phyloP scores from a whole-genome alignment of 2,888 invertebrate genomes.

The Thumatha senex region DNA sequence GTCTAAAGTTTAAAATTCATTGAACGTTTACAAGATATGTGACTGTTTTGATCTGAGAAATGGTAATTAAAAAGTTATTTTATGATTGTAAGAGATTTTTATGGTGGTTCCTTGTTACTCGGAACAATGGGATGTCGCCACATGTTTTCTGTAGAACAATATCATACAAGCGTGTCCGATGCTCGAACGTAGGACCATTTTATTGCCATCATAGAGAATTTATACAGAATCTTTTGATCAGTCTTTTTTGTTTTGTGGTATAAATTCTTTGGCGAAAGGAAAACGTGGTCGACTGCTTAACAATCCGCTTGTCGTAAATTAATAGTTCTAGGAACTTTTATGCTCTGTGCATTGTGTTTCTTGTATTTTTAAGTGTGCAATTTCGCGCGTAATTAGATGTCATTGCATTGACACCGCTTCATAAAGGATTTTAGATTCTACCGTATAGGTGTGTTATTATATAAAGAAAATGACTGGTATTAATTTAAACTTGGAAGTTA shows the following conservation, averaged over 20 bases:
- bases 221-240: conserved; percentile 20
- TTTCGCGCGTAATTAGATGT: background rate
- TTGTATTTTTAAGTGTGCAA: background rate
- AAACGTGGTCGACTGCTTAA: conserved; percentile 2
- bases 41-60: background rate
- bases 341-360: background rate
- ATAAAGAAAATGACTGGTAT: no score
- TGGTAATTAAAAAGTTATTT: conserved; percentile 38
- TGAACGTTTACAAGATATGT: background rate
- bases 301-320: conserved; percentile 1
- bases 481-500: no score
- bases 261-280: conserved; percentile 1
- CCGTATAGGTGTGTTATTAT: no score
- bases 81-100: conserved; percentile 36
- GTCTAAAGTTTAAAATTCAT: conserved; percentile 4
- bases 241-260: conserved; percentile 3
- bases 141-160: conserved; percentile 33
- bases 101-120: conserved; percentile 33
- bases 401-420: background rate
- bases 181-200: conserved; percentile 19
- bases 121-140: conserved; percentile 28
- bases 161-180: conserved; percentile 21
- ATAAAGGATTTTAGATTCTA: no score
- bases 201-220: conserved; percentile 21
- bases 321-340: conserved; percentile 3